Conservation (phyloP, 2,797 vertebrate genomes). For the Pseudocheirus occidentalis region DNA sequence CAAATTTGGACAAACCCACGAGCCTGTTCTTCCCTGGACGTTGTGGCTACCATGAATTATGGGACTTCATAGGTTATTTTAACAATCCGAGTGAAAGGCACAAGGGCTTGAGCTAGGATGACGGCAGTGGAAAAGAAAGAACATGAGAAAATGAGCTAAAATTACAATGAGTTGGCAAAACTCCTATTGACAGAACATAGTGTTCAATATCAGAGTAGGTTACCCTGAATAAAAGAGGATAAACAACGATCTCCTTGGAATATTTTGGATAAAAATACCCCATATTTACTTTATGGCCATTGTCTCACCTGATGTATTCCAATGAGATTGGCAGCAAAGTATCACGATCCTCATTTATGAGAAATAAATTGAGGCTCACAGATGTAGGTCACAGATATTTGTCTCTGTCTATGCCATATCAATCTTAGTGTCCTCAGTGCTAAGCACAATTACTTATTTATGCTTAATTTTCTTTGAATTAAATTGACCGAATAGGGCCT, state of each 20-base stretch:
- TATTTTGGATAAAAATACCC: not conserved
- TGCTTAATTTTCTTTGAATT: not conserved
- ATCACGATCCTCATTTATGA: not conserved
- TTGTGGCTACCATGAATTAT: not conserved
- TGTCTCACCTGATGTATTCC: not conserved
- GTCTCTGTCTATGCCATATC: not conserved
- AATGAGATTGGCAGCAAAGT: not conserved
- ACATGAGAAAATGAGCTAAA: not conserved
- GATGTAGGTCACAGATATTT: not conserved
- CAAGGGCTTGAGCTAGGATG: not conserved
- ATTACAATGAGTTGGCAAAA: not conserved
- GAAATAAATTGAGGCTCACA: not conserved
- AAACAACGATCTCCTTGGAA: not conserved
- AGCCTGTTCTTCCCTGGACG: not conserved
- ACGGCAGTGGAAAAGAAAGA: not conserved
- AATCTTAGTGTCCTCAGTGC: not conserved
- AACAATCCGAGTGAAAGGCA: not conserved
- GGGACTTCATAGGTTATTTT: not conserved
- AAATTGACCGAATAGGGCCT: not conserved
- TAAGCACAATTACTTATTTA: not conserved
- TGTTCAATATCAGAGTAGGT: not conserved
- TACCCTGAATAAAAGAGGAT: not conserved
- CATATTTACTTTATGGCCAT: not conserved
- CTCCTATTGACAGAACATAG: not conserved
- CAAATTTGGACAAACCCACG: not conserved